Evolutionary conservation across 2,888 invertebrate genomes (phyloP).

Genomic region (Drosophila mulleri): DNA sequence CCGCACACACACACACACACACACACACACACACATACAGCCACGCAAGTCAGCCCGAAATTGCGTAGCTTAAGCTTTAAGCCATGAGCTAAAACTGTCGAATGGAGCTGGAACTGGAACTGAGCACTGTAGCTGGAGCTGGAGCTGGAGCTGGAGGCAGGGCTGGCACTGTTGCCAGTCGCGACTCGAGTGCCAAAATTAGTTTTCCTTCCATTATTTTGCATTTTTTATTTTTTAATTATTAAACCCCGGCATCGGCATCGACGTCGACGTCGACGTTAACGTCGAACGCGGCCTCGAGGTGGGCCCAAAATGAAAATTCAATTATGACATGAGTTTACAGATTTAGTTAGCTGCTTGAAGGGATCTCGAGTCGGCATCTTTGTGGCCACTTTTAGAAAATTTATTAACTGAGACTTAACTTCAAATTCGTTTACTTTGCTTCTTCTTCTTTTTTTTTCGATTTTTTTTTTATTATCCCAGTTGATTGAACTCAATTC

Average conservation of each 20-base stretch:
- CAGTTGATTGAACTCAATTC: slow-evolving; percentile 49
- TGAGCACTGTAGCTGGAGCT: slow-evolving; percentile 2
- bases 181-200: slow-evolving; percentile 51
- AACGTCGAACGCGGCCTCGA: slow-evolving; percentile 9
- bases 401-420: slow-evolving; percentile 65
- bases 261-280: slow-evolving; percentile 3
- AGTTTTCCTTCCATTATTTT: slow-evolving; percentile 40
- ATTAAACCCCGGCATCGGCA: slow-evolving; percentile 41
- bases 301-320: slow-evolving; percentile 67
- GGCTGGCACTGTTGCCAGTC: slow-evolving; percentile 15
- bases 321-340: slow-evolving; percentile 75
- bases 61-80: slow-evolving; percentile 40
- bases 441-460: slow-evolving; percentile 10
- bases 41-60: slow-evolving; percentile 19
- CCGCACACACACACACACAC: neutral
- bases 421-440: slow-evolving; percentile 54
- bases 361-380: slow-evolving; percentile 30
- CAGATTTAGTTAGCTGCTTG: slow-evolving; percentile 46
- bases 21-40: neutral
- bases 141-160: slow-evolving; percentile 5
- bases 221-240: slow-evolving; percentile 54
- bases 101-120: slow-evolving; percentile 18
- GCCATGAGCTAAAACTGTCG: slow-evolving; percentile 17
- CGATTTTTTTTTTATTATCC: neutral
- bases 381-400: slow-evolving; percentile 62